These are phyloP conservation scores for Chlorops oryzae DNA, from an alignment of 1,140 invertebrate genomes.

Conservation along the genomic window DNA sequence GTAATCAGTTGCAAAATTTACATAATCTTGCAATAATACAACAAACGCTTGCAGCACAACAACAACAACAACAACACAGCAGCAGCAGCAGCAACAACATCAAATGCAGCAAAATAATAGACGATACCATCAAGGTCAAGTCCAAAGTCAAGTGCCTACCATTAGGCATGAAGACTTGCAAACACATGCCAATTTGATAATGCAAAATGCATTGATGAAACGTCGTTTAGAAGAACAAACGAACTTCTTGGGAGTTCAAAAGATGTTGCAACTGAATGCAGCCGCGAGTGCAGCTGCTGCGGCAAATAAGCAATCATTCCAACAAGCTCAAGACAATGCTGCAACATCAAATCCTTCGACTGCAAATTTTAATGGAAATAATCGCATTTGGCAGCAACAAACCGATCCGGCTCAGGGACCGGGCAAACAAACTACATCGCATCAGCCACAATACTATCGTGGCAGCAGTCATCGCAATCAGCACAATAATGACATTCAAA, in stretches of 20 bases:
- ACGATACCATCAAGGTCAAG: conserved; percentile 11
- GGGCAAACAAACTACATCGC: no score
- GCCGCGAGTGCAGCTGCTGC: conserved; percentile 10
- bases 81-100: conserved; percentile 18
- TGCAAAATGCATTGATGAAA: conserved; percentile 43
- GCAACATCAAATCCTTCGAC: neutral
- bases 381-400: neutral
- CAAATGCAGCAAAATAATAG: conserved; percentile 14
- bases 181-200: conserved; percentile 40
- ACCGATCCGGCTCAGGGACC: no score
- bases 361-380: neutral
- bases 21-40: conserved; percentile 39
- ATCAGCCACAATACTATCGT: no score
- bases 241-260: conserved; percentile 14
- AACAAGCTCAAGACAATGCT: neutral
- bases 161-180: conserved; percentile 39
- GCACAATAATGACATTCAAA: no score
- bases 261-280: conserved; percentile 16
- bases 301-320: conserved; percentile 7
- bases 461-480: no score
- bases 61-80: conserved; percentile 25
- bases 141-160: neutral
- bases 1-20: conserved; percentile 40
- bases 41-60: conserved; percentile 34
- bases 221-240: conserved; percentile 39